Evolutionary conservation across 2,888 invertebrate genomes (phyloP).

Genomic region (Ochropacha duplaris): DNA sequence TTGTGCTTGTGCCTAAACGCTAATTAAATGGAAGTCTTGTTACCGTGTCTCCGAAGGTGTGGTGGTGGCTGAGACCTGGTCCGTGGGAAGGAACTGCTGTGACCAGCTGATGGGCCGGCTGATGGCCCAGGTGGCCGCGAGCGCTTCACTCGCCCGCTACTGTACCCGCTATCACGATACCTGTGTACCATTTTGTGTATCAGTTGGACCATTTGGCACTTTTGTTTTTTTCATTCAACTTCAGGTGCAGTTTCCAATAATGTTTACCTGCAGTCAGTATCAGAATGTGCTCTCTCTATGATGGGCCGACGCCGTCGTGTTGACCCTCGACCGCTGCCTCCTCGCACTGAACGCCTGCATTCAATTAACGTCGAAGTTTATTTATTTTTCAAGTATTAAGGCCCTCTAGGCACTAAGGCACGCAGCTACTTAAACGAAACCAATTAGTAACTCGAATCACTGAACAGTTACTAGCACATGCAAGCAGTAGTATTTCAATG

Average conservation of each 20-base stretch:
- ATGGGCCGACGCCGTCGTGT: conserved; percentile 44
- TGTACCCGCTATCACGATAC: conserved; percentile 75
- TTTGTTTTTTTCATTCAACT: no score
- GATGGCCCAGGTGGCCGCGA: conserved; percentile 25
- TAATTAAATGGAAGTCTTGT: background rate
- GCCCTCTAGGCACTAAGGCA: no score
- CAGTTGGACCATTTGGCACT: no score
- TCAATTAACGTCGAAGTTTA: no score
- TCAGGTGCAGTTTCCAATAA: no score
- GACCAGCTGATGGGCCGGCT: conserved; percentile 18
- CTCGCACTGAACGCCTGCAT: conserved; percentile 55
- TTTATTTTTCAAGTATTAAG: no score
- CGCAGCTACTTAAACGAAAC: no score
- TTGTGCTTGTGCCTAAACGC: background rate
- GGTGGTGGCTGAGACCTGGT: conserved; percentile 62
- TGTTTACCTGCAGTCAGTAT: conserved; percentile 87
- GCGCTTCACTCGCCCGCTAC: conserved; percentile 55
- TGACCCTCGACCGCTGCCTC: conserved; percentile 44
- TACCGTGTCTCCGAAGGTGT: conserved; percentile 34
- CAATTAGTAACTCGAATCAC: no score
- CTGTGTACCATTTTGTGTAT: conserved; percentile 41
- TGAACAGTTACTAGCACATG: no score
- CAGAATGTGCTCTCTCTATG: conserved; percentile 84
- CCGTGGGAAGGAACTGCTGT: conserved; percentile 34
- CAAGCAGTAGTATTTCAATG: no score